Conservation (phyloP, 2,888 invertebrate genomes). For the Hipparchia sbordonii region DNA sequence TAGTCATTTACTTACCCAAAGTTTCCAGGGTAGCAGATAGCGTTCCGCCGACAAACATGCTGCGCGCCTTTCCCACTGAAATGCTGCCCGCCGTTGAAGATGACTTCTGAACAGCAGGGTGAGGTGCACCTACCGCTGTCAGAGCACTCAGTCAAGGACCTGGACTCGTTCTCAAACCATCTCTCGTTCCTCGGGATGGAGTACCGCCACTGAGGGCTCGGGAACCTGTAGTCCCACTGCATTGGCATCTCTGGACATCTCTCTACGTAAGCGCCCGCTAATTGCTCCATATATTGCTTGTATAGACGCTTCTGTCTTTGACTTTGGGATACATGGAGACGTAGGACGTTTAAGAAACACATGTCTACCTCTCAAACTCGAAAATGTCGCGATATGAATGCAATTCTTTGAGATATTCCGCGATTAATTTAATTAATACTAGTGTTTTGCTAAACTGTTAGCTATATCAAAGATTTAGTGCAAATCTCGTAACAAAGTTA, state of each 20-base stretch:
- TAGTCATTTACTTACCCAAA: slow-evolving; percentile 65
- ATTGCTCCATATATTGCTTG: slow-evolving; percentile 77
- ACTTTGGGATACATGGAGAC: slow-evolving; percentile 79
- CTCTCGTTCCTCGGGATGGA: slow-evolving; percentile 62
- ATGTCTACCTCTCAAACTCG: slow-evolving; percentile 58
- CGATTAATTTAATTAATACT: not conserved
- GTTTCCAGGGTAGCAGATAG: slow-evolving; percentile 73
- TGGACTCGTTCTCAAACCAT: slow-evolving; percentile 62
- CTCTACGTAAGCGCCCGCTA: slow-evolving; percentile 75
- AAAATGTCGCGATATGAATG: not conserved
- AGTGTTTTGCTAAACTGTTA: not conserved
- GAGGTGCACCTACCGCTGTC: slow-evolving; percentile 77
- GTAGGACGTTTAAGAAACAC: slow-evolving; percentile 83
- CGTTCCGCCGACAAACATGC: slow-evolving; percentile 61
- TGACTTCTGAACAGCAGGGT: slow-evolving; percentile 79
- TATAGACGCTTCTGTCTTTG: slow-evolving; percentile 78
- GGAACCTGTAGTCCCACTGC: slow-evolving; percentile 60
- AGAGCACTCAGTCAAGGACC: slow-evolving; percentile 66
- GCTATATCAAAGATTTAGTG: not conserved
- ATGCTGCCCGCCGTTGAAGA: slow-evolving; percentile 79
- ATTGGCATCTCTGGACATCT: slow-evolving; percentile 65
- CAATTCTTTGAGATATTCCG: not conserved
- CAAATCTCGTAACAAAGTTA: slow-evolving; percentile 19
- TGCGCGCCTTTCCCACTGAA: slow-evolving; percentile 65
- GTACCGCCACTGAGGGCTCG: slow-evolving; percentile 69